Conservation (phyloP, 2,888 invertebrate genomes). For the Abrostola tripartita region DNA sequence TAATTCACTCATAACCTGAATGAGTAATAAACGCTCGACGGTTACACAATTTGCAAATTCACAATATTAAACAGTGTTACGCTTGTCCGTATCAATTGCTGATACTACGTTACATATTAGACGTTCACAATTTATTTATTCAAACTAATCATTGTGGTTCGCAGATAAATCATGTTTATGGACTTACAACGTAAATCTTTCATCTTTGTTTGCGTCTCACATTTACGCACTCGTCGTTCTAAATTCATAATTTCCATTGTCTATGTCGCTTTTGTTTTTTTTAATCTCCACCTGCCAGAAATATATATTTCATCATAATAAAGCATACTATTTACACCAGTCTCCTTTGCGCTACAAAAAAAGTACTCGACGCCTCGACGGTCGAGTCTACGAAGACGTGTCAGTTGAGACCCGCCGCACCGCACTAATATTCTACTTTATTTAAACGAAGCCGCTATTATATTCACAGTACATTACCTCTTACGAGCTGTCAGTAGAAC, state of each 20-base stretch:
- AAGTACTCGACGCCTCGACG: slow-evolving; percentile 39
- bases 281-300: slow-evolving; percentile 9
- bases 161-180: slow-evolving; percentile 29
- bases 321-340: slow-evolving; percentile 22
- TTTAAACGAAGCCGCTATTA: slow-evolving; percentile 14
- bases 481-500: slow-evolving; percentile 2
- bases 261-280: slow-evolving; percentile 3
- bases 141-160: slow-evolving; percentile 14
- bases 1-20: slow-evolving; percentile 41
- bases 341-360: slow-evolving; percentile 25
- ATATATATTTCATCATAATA: slow-evolving; percentile 22
- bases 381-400: slow-evolving; percentile 47
- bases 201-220: slow-evolving; percentile 17
- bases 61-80: slow-evolving; percentile 27
- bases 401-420: slow-evolving; percentile 31
- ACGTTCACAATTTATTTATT: slow-evolving; percentile 28
- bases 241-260: slow-evolving; percentile 24
- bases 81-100: slow-evolving; percentile 35
- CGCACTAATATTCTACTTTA: slow-evolving; percentile 20
- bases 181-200: slow-evolving; percentile 6
- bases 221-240: slow-evolving; percentile 15
- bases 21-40: slow-evolving; percentile 42
- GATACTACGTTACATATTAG: slow-evolving; percentile 36
- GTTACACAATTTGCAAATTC: slow-evolving; percentile 41
- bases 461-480: slow-evolving; percentile 39